phyloP scores from a whole-genome alignment of 2,888 invertebrate species.

The Dicranocentrus wangi region DNA sequence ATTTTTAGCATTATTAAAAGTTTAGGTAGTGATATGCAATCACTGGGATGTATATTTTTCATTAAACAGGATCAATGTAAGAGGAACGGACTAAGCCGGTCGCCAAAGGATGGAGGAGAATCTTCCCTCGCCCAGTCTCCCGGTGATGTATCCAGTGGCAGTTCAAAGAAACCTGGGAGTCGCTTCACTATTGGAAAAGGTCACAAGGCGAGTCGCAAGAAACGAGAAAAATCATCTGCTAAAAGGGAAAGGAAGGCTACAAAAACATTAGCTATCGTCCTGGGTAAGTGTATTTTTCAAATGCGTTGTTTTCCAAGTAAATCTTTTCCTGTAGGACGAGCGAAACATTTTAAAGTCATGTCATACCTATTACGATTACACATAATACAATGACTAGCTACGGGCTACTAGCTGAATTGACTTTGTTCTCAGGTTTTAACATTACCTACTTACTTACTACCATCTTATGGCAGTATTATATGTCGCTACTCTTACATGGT shows the following conservation, averaged over 20 bases:
- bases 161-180: slow-evolving; percentile 83
- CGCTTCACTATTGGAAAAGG: slow-evolving; percentile 94
- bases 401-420: no score
- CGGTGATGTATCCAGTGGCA: slow-evolving; percentile 72
- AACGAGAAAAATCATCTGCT: slow-evolving; percentile 93
- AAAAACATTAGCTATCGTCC: slow-evolving; percentile 97
- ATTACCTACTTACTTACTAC: no score
- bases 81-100: slow-evolving; percentile 67
- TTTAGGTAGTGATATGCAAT: no score
- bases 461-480: no score
- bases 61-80: slow-evolving; percentile 68
- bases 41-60: no score
- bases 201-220: slow-evolving; percentile 95
- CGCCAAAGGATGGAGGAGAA: slow-evolving; percentile 65
- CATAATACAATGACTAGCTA: no score
- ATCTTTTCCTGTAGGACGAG: no score
- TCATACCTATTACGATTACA: no score
- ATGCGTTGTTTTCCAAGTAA: not conserved
- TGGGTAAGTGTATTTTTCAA: slow-evolving; percentile 84
- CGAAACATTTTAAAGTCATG: no score
- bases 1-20: no score
- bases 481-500: no score
- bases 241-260: slow-evolving; percentile 98
- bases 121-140: slow-evolving; percentile 49
- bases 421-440: no score